These are phyloP conservation scores for Platycheirus albimanus DNA, from an alignment of 2,888 invertebrate genomes.

Conservation along the genomic window DNA sequence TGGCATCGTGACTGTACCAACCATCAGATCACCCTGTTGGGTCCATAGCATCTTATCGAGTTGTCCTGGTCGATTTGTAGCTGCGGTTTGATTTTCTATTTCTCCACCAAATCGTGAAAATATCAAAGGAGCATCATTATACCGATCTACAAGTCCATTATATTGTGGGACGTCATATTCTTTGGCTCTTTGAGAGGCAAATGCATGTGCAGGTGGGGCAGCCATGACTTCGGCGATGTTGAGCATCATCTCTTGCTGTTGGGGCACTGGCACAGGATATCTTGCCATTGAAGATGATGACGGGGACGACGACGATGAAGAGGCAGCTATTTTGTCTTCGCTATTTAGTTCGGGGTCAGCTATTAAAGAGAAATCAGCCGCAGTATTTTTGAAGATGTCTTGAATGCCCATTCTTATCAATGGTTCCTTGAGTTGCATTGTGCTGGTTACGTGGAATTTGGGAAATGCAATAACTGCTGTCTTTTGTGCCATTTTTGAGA, in stretches of 20 bases:
- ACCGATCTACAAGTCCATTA: conserved; percentile 58
- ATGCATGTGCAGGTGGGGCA: not conserved
- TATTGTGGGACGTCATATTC: not conserved
- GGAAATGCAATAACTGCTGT: conserved; percentile 86
- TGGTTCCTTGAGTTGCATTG: conserved; percentile 84
- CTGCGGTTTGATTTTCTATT: no score
- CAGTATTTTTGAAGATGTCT: conserved; percentile 85
- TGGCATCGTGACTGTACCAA: not conserved
- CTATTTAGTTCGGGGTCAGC: conserved; percentile 77
- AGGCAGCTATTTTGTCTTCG: not conserved
- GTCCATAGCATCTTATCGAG: conserved; percentile 1
- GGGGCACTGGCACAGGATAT: not conserved
- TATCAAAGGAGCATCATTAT: conserved; percentile 64
- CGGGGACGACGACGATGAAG: not conserved
- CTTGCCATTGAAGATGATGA: not conserved
- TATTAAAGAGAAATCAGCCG: conserved; percentile 88
- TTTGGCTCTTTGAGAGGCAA: not conserved
- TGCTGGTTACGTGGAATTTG: conserved; percentile 88
- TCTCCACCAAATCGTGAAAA: conserved; percentile 70
- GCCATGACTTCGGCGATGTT: not conserved
- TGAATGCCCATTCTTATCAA: conserved; percentile 85
- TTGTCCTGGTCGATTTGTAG: not conserved
- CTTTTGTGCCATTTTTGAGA: conserved; percentile 79
- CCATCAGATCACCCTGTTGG: conserved; percentile 31
- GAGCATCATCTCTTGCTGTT: not conserved